phyloP scores from a whole-genome alignment of 2,888 invertebrate genomes.

The Gibbula magus region DNA sequence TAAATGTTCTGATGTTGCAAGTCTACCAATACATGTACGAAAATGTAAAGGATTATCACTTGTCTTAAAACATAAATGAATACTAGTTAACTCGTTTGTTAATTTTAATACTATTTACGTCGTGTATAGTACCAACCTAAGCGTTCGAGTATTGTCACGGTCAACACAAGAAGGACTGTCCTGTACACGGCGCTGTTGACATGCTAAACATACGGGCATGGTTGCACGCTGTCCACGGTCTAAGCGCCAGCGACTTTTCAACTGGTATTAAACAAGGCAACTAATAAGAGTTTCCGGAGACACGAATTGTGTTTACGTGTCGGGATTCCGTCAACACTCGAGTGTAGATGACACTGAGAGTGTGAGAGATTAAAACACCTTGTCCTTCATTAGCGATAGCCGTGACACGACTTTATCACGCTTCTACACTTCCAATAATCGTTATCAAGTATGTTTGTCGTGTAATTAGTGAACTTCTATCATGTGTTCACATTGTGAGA shows the following conservation, averaged over 20 bases:
- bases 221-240: background rate
- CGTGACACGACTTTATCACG: background rate
- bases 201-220: background rate
- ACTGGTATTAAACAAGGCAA: constrained; percentile 6
- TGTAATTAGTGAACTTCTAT: background rate
- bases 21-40: too few species aligned
- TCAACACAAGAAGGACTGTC: background rate
- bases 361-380: constrained; percentile 12
- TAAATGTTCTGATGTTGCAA: too few species aligned
- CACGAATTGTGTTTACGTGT: constrained; percentile 1
- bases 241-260: background rate
- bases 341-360: background rate
- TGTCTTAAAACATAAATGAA: too few species aligned
- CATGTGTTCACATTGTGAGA: too few species aligned
- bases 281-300: background rate
- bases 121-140: background rate
- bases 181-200: background rate
- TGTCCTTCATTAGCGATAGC: background rate
- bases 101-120: background rate
- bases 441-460: background rate
- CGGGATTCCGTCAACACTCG: background rate
- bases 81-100: background rate
- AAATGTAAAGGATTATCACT: too few species aligned
- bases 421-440: background rate
- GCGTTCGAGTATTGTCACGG: background rate